phyloP scores from a whole-genome alignment of 2,888 invertebrate genomes.

The Ornithoptera alexandrae region DNA sequence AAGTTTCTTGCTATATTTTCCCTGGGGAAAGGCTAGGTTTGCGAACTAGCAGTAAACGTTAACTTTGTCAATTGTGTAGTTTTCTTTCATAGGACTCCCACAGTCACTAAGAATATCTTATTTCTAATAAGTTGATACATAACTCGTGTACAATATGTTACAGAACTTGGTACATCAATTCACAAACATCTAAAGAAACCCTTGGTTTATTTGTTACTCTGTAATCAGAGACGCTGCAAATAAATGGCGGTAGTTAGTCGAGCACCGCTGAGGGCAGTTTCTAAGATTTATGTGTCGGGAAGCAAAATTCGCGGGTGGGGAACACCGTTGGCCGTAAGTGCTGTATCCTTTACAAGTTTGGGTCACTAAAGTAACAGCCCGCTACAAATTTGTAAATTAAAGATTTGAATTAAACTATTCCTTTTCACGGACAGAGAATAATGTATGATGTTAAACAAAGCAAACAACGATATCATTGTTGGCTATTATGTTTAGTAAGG shows the following conservation, averaged over 20 bases:
- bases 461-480: too few species aligned
- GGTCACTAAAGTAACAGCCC: conserved; percentile 19
- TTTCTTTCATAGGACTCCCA: too few species aligned
- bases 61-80: too few species aligned
- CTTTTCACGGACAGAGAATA: background rate
- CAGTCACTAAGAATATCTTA: background rate
- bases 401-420: conserved; percentile 4
- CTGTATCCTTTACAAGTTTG: conserved; percentile 26
- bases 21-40: too few species aligned
- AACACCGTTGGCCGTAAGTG: conserved; percentile 28
- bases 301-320: conserved; percentile 34
- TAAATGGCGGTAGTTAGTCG: conserved; percentile 73
- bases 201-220: conserved; percentile 46
- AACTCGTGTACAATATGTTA: conserved; percentile 2
- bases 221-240: conserved; percentile 70
- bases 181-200: conserved; percentile 27
- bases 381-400: conserved; percentile 8
- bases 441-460: too few species aligned
- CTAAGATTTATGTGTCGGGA: conserved; percentile 65
- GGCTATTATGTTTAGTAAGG: too few species aligned
- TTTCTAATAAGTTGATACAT: background rate
- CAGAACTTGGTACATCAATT: conserved; percentile 28
- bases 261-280: conserved; percentile 72
- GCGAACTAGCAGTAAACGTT: too few species aligned
- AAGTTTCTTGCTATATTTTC: too few species aligned